These are phyloP conservation scores for Mesocricetus auratus DNA, from an alignment of 2,113 vertebrate genomes.

Conservation along the genomic window DNA sequence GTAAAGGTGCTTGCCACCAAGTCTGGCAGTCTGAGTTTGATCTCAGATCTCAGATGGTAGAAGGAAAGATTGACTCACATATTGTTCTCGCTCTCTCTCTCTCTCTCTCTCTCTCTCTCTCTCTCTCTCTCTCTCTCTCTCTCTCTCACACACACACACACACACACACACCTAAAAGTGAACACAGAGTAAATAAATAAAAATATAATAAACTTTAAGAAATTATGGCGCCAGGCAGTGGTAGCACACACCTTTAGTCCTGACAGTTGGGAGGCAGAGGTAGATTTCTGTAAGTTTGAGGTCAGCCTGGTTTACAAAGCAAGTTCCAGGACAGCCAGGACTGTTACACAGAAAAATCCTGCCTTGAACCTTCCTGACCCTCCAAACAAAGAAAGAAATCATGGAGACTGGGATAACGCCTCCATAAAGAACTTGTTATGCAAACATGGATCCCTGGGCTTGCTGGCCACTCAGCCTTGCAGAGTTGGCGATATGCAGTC, in stretches of 20 bases:
- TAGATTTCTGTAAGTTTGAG: background rate
- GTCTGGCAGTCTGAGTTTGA: background rate
- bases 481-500: too few species aligned
- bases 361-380: background rate
- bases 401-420: background rate
- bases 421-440: background rate
- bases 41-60: background rate
- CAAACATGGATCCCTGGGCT: background rate
- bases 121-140: too few species aligned
- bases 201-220: background rate
- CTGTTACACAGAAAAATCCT: background rate
- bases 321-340: background rate
- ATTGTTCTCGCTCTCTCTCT: background rate
- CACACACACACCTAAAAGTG: background rate
- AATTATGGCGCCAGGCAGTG: background rate
- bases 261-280: background rate
- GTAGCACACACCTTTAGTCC: background rate
- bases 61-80: background rate
- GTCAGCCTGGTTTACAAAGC: background rate
- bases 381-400: background rate
- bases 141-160: background rate
- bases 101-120: too few species aligned
- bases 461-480: background rate
- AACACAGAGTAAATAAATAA: background rate
- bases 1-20: background rate